These are phyloP conservation scores for Chloroceryle amazona DNA, from an alignment of 2,797 vertebrate species.

Conservation along the genomic window DNA sequence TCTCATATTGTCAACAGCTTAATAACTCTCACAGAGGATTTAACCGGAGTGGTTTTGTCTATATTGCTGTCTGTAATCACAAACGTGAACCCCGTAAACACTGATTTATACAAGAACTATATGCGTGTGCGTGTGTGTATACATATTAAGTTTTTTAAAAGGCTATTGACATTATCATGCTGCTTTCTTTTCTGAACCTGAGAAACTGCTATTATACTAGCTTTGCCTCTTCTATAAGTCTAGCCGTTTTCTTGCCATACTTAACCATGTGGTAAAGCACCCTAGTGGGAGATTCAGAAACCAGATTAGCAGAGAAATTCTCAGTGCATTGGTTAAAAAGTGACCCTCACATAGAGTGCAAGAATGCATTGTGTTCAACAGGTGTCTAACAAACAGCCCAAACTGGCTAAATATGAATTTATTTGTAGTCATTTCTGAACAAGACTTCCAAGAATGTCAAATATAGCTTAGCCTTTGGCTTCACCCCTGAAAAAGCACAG, in stretches of 20 bases:
- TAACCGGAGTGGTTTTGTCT: constrained; percentile 62
- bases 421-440: constrained; percentile 9
- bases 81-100: constrained; percentile 8
- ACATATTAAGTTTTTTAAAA: background rate
- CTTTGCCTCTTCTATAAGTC: background rate
- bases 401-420: background rate
- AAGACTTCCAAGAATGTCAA: background rate
- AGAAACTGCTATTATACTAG: background rate
- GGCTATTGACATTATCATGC: background rate
- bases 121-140: background rate
- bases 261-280: background rate
- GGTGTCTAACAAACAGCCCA: background rate
- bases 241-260: constrained; percentile 7
- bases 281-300: background rate
- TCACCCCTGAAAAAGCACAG: background rate
- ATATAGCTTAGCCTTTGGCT: background rate
- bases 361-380: background rate
- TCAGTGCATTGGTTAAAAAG: constrained; percentile 5
- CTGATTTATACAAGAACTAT: background rate
- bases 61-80: constrained; percentile 50
- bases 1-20: constrained; percentile 89
- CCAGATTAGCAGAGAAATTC: background rate
- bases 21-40: constrained; percentile 84
- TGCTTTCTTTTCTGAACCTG: constrained; percentile 4
- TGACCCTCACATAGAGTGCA: background rate